Evolutionary conservation across 2,888 invertebrate species (phyloP).

Genomic region (Atrina japonica): DNA sequence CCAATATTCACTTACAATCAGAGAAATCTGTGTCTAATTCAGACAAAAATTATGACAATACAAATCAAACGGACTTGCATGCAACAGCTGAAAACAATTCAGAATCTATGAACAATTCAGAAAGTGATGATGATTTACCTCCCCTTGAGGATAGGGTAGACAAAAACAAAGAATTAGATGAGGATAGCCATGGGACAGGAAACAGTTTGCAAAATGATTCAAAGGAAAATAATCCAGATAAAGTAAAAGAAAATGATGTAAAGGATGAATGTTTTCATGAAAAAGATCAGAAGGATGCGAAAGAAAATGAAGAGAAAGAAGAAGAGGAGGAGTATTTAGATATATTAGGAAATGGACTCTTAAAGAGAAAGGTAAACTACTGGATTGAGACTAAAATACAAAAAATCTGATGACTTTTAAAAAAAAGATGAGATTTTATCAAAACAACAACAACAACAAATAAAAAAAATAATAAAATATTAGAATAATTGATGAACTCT

Average conservation of each 20-base stretch:
- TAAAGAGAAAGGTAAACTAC: conserved; percentile 83
- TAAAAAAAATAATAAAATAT: no score
- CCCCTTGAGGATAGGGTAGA: conserved; percentile 25
- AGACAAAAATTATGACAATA: background rate
- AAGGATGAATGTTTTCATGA: conserved; percentile 34
- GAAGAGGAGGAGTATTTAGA: conserved; percentile 85
- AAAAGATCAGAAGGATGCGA: conserved; percentile 14
- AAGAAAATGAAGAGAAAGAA: conserved; percentile 12
- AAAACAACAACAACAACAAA: no score
- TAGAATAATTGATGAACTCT: no score
- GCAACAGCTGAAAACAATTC: background rate
- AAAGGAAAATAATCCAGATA: conserved; percentile 20
- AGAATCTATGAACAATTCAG: background rate
- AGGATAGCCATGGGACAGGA: conserved; percentile 18
- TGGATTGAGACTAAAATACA: background rate
- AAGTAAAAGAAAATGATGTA: conserved; percentile 45
- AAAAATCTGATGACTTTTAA: no score
- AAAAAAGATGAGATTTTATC: no score
- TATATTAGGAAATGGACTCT: conserved; percentile 89
- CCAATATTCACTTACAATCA: no score
- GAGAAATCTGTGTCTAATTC: background rate
- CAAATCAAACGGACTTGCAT: background rate
- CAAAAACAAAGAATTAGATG: conserved; percentile 18
- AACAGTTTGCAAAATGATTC: background rate
- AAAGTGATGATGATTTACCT: conserved; percentile 16